These are phyloP conservation scores for Sinohyriopsis cumingii DNA, from an alignment of 2,888 invertebrate genomes.

Conservation along the genomic window DNA sequence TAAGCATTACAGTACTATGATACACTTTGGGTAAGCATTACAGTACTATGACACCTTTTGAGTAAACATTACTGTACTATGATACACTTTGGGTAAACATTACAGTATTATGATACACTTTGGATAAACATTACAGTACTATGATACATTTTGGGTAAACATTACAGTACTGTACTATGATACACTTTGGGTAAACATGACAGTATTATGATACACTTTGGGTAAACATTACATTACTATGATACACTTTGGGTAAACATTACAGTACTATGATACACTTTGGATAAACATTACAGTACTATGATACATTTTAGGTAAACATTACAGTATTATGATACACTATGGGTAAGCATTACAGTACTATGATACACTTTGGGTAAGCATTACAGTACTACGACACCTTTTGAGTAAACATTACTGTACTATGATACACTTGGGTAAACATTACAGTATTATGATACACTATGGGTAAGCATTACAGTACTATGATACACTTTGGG, in stretches of 20 bases:
- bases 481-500: constrained; percentile 92
- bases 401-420: too few relatives aligned
- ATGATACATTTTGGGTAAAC: constrained; percentile 86
- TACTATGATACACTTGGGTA: constrained; percentile 92
- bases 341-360: constrained; percentile 77
- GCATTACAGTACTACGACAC: constrained; percentile 80
- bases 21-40: constrained; percentile 80
- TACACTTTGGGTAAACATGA: constrained; percentile 80
- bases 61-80: constrained; percentile 78
- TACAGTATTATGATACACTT: constrained; percentile 91
- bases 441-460: constrained; percentile 83
- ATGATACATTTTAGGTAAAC: constrained; percentile 86
- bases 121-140: constrained; percentile 77
- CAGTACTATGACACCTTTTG: constrained; percentile 91
- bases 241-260: constrained; percentile 85
- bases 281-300: constrained; percentile 77
- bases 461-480: constrained; percentile 79
- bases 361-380: constrained; percentile 86
- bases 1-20: constrained; percentile 82
- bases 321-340: constrained; percentile 73
- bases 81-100: constrained; percentile 85
- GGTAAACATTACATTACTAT: constrained; percentile 78
- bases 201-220: constrained; percentile 91
- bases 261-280: constrained; percentile 91
- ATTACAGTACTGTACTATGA: constrained; percentile 85